phyloP scores from a whole-genome alignment of 2,888 invertebrate genomes.

The Seira musarum region DNA sequence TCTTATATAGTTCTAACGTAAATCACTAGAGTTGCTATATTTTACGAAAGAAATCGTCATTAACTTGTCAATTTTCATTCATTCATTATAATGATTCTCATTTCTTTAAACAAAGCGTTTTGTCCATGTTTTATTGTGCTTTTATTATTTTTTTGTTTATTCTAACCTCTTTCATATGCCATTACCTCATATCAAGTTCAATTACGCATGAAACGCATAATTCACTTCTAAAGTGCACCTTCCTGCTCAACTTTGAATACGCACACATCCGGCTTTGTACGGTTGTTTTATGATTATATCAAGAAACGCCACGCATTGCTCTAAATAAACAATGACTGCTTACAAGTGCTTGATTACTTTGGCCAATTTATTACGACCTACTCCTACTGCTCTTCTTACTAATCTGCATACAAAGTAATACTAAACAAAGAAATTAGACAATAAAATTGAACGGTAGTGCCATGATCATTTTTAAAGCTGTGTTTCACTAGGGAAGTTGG shows the following conservation, averaged over 20 bases:
- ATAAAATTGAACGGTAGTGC: conserved; percentile 49
- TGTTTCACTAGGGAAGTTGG: neutral
- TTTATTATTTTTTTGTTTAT: neutral
- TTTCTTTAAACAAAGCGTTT: neutral
- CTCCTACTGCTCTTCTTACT: neutral
- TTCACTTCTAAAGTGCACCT: neutral
- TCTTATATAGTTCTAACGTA: too few species aligned
- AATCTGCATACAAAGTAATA: conserved; percentile 1
- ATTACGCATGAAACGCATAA: neutral
- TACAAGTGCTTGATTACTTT: conserved; percentile 30
- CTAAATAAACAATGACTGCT: conserved; percentile 2
- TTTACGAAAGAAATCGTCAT: neutral
- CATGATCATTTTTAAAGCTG: neutral
- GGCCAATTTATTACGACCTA: conserved; percentile 46
- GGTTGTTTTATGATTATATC: too few species aligned
- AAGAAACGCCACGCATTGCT: conserved; percentile 2
- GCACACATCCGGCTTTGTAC: conserved; percentile 42
- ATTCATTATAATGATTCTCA: neutral
- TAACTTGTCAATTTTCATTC: conserved; percentile 38
- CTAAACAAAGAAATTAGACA: conserved; percentile 13
- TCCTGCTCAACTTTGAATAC: conserved; percentile 1
- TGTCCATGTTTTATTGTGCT: neutral
- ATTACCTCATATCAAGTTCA: neutral
- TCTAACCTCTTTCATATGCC: neutral
- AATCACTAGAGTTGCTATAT: too few species aligned